Evolutionary conservation across 2,797 vertebrate species (phyloP).

Genomic region (Ctenopoma multispine): DNA sequence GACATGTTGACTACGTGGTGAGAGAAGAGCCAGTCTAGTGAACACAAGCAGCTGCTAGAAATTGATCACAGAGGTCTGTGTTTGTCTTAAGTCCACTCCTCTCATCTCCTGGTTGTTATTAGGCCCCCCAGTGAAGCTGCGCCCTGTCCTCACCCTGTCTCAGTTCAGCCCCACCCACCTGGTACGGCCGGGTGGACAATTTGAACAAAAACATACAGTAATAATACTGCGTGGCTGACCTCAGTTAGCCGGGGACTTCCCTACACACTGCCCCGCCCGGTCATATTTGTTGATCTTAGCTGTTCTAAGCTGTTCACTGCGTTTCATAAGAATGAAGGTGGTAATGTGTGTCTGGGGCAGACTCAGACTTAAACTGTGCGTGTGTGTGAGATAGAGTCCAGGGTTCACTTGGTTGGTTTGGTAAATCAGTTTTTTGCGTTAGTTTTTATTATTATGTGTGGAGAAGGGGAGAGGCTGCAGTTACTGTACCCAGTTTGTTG

Average conservation of each 20-base stretch:
- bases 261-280: constrained; percentile 55
- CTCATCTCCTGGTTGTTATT: constrained; percentile 59
- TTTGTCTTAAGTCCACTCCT: constrained; percentile 44
- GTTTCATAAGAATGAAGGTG: constrained; percentile 49
- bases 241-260: constrained; percentile 61
- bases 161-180: constrained; percentile 41
- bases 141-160: constrained; percentile 49
- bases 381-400: constrained; percentile 1
- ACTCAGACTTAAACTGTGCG: too few relatives aligned
- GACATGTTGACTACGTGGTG: too few relatives aligned
- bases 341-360: too few relatives aligned
- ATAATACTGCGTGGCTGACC: constrained; percentile 56
- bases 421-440: constrained; percentile 14
- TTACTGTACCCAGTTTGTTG: constrained; percentile 43
- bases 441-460: constrained; percentile 36
- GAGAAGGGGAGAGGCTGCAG: constrained; percentile 35
- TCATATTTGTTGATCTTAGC: constrained; percentile 69
- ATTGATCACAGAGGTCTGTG: constrained; percentile 22
- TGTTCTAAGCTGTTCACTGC: constrained; percentile 50
- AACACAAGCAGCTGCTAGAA: constrained; percentile 4
- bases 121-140: constrained; percentile 42
- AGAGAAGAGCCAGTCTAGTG: too few relatives aligned
- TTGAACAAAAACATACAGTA: constrained; percentile 23
- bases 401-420: constrained; percentile 3
- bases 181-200: constrained; percentile 22